Conservation (phyloP, 92 coral and sea anemone genomes). For the Epizoanthus ramosus region DNA sequence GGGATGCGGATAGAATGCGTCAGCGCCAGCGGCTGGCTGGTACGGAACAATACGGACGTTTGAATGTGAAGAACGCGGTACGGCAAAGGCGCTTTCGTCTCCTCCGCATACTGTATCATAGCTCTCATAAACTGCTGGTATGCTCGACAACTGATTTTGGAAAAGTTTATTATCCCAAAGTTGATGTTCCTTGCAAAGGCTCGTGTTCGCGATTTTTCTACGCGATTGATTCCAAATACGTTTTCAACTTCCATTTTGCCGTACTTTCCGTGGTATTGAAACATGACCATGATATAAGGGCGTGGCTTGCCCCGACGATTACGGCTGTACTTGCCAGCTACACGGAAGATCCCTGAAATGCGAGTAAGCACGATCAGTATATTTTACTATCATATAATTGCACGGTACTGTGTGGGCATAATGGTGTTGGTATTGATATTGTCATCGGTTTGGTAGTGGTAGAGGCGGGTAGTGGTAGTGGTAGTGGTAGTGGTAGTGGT, state of each 20-base stretch:
- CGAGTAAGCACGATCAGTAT: neutral
- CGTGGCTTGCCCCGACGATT: neutral
- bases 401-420: neutral
- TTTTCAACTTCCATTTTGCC: conserved; percentile 34
- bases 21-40: conserved; percentile 8
- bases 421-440: neutral
- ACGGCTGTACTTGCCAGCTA: neutral
- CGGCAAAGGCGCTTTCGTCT: conserved; percentile 4
- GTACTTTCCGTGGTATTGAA: conserved; percentile 9
- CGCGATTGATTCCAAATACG: conserved; percentile 14
- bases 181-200: conserved; percentile 5
- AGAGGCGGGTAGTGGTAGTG: too few relatives aligned
- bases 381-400: neutral
- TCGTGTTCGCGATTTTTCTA: neutral
- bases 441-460: too few relatives aligned
- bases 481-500: too few relatives aligned
- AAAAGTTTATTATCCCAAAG: conserved; percentile 8
- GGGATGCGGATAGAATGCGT: conserved; percentile 35
- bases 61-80: conserved; percentile 20
- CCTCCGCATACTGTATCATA: neutral
- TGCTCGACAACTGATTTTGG: conserved; percentile 13
- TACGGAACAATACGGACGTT: neutral
- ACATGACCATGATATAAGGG: conserved; percentile 24
- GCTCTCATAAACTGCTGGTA: conserved; percentile 31
- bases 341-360: conserved; percentile 13